Conservation (phyloP, 92 coral and sea anemone species). For the Palythoa caribaeorum region DNA sequence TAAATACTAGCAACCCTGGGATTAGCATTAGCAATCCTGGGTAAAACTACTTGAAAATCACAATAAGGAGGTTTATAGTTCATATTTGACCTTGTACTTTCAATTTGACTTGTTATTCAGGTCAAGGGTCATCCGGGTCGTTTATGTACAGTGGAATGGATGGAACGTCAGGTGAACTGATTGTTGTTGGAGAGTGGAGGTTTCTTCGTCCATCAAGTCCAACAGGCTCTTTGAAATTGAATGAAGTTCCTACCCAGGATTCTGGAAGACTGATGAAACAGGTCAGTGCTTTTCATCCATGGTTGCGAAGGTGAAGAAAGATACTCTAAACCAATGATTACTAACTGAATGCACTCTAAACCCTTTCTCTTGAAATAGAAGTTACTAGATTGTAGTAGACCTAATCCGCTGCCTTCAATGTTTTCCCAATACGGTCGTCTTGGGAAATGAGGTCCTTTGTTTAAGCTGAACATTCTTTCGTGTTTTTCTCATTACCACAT, state of each 20-base stretch:
- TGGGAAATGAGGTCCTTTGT: too few species aligned
- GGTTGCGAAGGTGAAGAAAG: background rate
- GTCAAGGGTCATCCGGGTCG: constrained; percentile 92
- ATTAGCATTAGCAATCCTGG: too few species aligned
- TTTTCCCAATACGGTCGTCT: too few species aligned
- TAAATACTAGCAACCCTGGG: too few species aligned
- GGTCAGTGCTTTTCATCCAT: constrained; percentile 3
- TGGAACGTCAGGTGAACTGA: constrained; percentile 85
- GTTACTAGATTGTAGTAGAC: too few species aligned
- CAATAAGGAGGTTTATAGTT: constrained; percentile 69
- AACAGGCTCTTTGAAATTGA: constrained; percentile 64
- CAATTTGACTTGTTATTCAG: constrained; percentile 27
- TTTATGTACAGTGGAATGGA: constrained; percentile 87
- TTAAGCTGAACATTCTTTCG: too few species aligned
- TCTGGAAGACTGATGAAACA: constrained; percentile 57
- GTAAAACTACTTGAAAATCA: constrained; percentile 35
- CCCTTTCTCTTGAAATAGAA: too few species aligned
- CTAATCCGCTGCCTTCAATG: too few species aligned
- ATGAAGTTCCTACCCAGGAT: constrained; percentile 68
- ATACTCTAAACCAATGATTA: too few species aligned
- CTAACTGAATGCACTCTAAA: too few species aligned
- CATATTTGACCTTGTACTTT: constrained; percentile 65
- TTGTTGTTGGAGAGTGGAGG: constrained; percentile 88
- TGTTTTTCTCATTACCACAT: too few species aligned
- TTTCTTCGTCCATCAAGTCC: constrained; percentile 55